Conservation (phyloP, 30 jellyfish, hydroid and myxozoan species). For the Nemopilema nomurai region DNA sequence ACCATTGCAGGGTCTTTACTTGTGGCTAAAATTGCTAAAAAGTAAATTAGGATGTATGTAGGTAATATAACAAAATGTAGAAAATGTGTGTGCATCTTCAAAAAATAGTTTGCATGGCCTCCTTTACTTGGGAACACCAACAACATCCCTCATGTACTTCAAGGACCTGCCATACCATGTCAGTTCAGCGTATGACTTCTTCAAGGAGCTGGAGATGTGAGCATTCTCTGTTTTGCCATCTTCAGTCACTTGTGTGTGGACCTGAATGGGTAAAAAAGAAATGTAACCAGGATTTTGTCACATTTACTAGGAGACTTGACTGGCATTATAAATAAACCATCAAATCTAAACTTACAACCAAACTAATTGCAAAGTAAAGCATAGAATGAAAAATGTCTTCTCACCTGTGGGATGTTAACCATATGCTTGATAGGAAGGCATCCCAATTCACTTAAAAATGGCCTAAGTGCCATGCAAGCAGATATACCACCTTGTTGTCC, state of each 20-base stretch:
- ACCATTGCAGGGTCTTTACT: too few species aligned
- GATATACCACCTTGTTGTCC: constrained; percentile 58
- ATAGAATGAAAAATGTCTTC: neutral
- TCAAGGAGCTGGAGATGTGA: constrained; percentile 45
- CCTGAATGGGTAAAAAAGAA: constrained; percentile 11
- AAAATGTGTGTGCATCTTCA: too few species aligned
- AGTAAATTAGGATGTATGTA: too few species aligned
- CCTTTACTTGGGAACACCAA: constrained; percentile 46
- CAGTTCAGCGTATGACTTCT: constrained; percentile 36
- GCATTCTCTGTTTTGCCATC: constrained; percentile 69
- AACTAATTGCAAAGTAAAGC: too few species aligned
- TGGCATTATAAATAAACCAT: too few species aligned
- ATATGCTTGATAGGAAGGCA: constrained; percentile 71
- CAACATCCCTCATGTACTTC: constrained; percentile 57
- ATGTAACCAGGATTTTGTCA: neutral
- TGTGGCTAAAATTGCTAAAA: too few species aligned
- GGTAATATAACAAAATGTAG: too few species aligned
- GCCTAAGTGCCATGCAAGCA: constrained; percentile 61
- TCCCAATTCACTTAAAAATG: constrained; percentile 73
- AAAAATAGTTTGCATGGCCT: neutral
- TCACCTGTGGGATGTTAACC: constrained; percentile 65
- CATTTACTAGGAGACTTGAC: neutral
- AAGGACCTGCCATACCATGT: constrained; percentile 55
- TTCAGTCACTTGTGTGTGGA: constrained; percentile 47
- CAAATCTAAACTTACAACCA: too few species aligned